Evolutionary conservation across 2,888 invertebrate species (phyloP).

Genomic region (Artemia sinica): DNA sequence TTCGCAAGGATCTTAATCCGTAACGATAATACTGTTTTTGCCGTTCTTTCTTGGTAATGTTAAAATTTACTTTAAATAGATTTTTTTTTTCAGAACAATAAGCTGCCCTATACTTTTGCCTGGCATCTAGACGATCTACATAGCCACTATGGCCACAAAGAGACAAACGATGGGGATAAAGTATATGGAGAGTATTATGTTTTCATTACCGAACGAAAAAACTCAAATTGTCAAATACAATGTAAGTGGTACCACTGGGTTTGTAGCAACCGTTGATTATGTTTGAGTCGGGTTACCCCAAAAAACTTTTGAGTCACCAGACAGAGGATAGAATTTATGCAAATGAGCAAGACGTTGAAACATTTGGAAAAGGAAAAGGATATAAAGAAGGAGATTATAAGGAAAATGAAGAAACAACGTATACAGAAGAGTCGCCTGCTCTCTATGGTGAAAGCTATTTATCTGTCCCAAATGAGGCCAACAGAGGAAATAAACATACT

Average conservation of each 20-base stretch:
- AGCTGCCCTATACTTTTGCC: constrained; percentile 3
- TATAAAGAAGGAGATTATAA: no score
- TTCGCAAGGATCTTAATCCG: neutral
- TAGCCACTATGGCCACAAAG: neutral
- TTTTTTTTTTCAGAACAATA: neutral
- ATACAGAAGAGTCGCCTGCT: no score
- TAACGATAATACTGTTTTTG: neutral
- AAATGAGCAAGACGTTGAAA: neutral
- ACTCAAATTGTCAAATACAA: neutral
- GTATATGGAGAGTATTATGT: constrained; percentile 6
- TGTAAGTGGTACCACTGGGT: neutral
- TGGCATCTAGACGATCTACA: constrained; percentile 4
- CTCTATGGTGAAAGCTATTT: no score
- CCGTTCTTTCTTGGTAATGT: neutral
- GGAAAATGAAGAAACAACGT: no score
- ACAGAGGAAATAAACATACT: no score
- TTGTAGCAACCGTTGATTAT: constrained; percentile 4
- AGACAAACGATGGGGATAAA: neutral
- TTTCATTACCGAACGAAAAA: neutral
- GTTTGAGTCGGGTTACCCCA: neutral
- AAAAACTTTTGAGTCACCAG: neutral
- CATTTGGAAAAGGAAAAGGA: no score
- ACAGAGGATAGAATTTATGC: neutral
- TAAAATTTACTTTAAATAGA: neutral
- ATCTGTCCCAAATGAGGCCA: no score